These are phyloP conservation scores for Pollenia griseotomentosa DNA, from an alignment of 2,888 invertebrate genomes.

Conservation along the genomic window DNA sequence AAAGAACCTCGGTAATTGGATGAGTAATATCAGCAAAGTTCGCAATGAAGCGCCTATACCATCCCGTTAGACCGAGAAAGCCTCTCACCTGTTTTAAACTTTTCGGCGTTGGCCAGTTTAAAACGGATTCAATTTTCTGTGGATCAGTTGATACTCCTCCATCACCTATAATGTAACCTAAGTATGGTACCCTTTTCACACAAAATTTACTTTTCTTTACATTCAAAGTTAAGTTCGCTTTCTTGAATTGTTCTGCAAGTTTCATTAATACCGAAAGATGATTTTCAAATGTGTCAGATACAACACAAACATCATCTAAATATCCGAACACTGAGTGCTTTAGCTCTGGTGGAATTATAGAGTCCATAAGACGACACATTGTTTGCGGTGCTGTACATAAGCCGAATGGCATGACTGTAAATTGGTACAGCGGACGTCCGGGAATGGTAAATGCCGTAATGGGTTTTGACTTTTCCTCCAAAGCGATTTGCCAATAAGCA, in stretches of 20 bases:
- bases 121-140: background rate
- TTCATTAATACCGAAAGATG: background rate
- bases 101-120: background rate
- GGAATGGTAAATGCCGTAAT: constrained; percentile 57
- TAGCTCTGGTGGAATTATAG: background rate
- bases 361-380: constrained; percentile 3
- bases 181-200: background rate
- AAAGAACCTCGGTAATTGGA: constrained; percentile 53
- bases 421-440: constrained; percentile 63
- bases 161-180: constrained; percentile 34
- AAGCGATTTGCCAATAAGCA: constrained; percentile 4
- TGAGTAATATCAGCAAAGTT: constrained; percentile 53
- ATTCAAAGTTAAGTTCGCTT: background rate
- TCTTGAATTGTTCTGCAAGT: background rate
- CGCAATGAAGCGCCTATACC: constrained; percentile 69
- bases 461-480: constrained; percentile 2
- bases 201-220: background rate
- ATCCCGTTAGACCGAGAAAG: constrained; percentile 51
- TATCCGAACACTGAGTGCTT: constrained; percentile 43
- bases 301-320: constrained; percentile 43
- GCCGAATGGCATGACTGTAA: constrained; percentile 44
- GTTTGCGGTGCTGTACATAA: constrained; percentile 9
- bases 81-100: too few relatives aligned
- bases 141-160: background rate
- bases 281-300: constrained; percentile 12